Conservation (phyloP, 2,888 invertebrate genomes). For the Lampropteryx suffumata region DNA sequence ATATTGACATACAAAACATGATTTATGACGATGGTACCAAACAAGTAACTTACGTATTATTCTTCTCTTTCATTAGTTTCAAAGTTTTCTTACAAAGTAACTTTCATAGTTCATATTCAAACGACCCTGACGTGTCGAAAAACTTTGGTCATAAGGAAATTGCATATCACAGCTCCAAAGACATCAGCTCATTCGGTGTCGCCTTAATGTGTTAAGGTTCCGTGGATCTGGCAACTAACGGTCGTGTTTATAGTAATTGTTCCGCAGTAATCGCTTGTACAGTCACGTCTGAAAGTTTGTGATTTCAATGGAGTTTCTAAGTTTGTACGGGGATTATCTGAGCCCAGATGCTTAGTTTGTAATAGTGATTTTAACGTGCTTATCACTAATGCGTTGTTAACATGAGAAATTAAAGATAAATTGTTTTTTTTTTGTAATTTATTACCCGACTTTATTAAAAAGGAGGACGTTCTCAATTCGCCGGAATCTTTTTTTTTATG, state of each 20-base stretch:
- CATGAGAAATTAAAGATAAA: too few relatives aligned
- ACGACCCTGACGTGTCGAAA: conserved; percentile 21
- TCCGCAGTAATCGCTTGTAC: conserved; percentile 13
- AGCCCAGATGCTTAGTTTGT: too few relatives aligned
- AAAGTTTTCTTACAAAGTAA: conserved; percentile 16
- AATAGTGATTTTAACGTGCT: too few relatives aligned
- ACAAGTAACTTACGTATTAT: not conserved
- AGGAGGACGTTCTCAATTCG: too few relatives aligned
- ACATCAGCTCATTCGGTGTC: conserved; percentile 43
- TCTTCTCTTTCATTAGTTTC: conserved; percentile 9
- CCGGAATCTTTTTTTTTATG: too few relatives aligned
- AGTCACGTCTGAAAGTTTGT: conserved; percentile 9
- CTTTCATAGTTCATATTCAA: conserved; percentile 16
- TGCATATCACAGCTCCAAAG: conserved; percentile 46
- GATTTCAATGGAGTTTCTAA: conserved; percentile 4
- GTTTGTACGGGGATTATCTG: conserved; percentile 2
- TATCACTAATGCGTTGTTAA: too few relatives aligned
- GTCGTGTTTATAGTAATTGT: conserved; percentile 33
- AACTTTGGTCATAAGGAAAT: conserved; percentile 37
- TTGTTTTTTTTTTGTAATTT: too few relatives aligned
- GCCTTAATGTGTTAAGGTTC: conserved; percentile 47
- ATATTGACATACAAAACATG: not conserved
- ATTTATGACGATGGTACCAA: not conserved
- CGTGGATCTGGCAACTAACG: conserved; percentile 50
- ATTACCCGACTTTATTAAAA: too few relatives aligned